phyloP scores from a whole-genome alignment of 2,888 invertebrate genomes.

The Hirtodrosophila alboralis region DNA sequence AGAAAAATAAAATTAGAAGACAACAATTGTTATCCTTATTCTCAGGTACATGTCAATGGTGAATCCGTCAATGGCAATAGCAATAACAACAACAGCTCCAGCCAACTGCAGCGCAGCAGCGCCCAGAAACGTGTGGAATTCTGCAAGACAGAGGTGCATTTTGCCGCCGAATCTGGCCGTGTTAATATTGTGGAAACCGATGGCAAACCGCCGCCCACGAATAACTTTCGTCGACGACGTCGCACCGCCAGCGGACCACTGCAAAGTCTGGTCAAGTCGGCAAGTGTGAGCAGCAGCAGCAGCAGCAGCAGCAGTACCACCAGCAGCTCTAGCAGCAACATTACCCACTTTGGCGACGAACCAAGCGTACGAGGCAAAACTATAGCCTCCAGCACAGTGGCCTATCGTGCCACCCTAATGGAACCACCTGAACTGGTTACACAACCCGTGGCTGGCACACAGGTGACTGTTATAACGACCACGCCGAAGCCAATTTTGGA shows the following conservation, averaged over 20 bases:
- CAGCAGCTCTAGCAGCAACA: constrained; percentile 45
- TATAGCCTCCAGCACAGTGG: constrained; percentile 67
- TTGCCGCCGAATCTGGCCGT: constrained; percentile 92
- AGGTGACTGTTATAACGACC: constrained; percentile 79
- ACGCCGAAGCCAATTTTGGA: constrained; percentile 66
- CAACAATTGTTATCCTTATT: no score
- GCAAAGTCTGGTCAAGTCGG: constrained; percentile 78
- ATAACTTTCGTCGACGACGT: constrained; percentile 90
- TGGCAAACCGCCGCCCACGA: constrained; percentile 93
- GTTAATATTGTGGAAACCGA: constrained; percentile 95
- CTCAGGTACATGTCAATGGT: constrained; percentile 82
- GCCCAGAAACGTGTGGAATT: constrained; percentile 90
- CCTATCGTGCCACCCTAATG: constrained; percentile 74
- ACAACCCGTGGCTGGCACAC: constrained; percentile 48
- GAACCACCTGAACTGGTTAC: constrained; percentile 61
- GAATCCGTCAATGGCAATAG: constrained; percentile 38
- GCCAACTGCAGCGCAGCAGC: constrained; percentile 55
- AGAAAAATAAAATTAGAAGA: no score
- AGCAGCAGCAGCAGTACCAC: constrained; percentile 19
- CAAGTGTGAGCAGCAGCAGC: constrained; percentile 69
- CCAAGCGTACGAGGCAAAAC: constrained; percentile 51
- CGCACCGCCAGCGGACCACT: constrained; percentile 85
- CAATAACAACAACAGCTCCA: constrained; percentile 30
- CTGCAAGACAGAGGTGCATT: constrained; percentile 94
- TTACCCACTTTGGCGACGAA: constrained; percentile 88